Percentiles rank a stretch among this genome's conserved stretches.
Conservation (phyloP, 37 sponge, comb jelly and placozoan genomes). For the Agelas oroides region DNA sequence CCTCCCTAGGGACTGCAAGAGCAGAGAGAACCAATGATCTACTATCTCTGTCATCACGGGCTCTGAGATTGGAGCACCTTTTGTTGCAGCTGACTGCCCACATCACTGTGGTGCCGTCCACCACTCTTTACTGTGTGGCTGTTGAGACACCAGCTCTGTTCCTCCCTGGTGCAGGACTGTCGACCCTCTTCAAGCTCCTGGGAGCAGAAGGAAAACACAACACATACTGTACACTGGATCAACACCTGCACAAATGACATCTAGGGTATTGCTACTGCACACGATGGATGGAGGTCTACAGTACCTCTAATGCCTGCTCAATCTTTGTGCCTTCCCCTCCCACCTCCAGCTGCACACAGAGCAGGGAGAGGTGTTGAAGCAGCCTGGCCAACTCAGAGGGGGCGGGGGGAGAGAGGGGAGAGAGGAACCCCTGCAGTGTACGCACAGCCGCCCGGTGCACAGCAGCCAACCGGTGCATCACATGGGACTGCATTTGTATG, state of each 20-base stretch:
- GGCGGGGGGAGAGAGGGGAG: neutral
- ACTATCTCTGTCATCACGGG: neutral
- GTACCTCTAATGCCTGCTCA: neutral
- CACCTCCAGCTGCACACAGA: constrained; percentile 13
- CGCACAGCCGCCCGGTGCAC: constrained; percentile 53
- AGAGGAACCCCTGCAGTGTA: constrained; percentile 42
- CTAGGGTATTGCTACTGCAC: too few species aligned
- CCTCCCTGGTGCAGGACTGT: too few species aligned
- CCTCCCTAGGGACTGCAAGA: neutral
- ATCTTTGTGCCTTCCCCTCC: neutral
- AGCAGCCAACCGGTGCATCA: constrained; percentile 46
- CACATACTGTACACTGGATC: too few species aligned
- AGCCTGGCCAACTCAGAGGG: constrained; percentile 30
- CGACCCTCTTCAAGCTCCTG: too few species aligned
- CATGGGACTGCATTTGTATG: constrained; percentile 6
- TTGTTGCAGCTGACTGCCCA: too few species aligned
- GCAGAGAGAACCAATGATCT: neutral
- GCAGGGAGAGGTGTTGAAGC: constrained; percentile 28
- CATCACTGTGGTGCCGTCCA: too few species aligned
- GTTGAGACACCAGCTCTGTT: too few species aligned
- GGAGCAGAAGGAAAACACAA: too few species aligned
- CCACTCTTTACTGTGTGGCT: too few species aligned
- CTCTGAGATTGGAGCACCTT: too few species aligned
- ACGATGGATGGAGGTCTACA: too few species aligned
- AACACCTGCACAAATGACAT: too few species aligned